Conservation (phyloP, 1,140 invertebrate species). For the Neotoxoptera formosana region DNA sequence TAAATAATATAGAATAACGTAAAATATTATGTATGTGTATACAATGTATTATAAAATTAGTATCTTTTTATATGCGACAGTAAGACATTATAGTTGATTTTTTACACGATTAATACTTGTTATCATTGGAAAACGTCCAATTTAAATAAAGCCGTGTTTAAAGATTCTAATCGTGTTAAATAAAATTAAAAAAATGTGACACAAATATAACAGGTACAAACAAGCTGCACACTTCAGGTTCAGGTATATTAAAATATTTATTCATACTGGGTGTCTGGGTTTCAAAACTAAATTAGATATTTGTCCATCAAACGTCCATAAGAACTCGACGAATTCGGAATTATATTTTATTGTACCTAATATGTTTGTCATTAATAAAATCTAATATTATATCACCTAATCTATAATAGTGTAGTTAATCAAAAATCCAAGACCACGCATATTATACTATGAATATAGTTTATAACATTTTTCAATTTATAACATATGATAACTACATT, state of each 20-base stretch:
- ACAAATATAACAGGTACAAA: not conserved
- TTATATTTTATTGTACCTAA: no score
- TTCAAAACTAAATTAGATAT: not conserved
- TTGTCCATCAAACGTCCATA: not conserved
- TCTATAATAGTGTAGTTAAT: no score
- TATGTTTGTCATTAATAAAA: no score
- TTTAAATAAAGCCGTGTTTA: not conserved
- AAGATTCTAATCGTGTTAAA: slow-evolving; percentile 21
- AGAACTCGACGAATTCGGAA: no score
- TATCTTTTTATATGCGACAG: not conserved
- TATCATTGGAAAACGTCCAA: slow-evolving; percentile 22
- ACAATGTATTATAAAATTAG: not conserved
- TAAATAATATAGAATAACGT: not conserved
- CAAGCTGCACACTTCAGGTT: not conserved
- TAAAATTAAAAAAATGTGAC: slow-evolving; percentile 19
- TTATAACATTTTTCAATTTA: not conserved
- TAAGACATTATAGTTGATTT: not conserved
- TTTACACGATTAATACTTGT: slow-evolving; percentile 31
- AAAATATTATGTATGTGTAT: not conserved
- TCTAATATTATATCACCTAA: not conserved
- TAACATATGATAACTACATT: no score
- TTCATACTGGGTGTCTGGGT: not conserved
- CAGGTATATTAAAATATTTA: not conserved
- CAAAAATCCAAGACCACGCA: no score
- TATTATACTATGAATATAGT: no score